Percentiles rank a stretch among this genome's conserved stretches.
phyloP scores from a whole-genome alignment of 2,797 vertebrate species.

The Trichosurus vulpecula region DNA sequence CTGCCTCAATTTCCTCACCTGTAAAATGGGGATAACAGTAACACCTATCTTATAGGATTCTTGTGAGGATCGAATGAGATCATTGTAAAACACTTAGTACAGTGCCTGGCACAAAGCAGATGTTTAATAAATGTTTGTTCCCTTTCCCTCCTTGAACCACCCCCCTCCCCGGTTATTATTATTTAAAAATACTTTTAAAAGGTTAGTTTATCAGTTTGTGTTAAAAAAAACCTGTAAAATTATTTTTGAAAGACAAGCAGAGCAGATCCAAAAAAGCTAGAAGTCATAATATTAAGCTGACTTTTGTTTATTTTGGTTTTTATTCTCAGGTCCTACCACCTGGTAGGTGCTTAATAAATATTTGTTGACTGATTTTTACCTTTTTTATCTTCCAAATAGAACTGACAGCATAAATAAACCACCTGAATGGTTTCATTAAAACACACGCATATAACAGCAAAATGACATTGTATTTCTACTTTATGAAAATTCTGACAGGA shows the following conservation, averaged over 20 bases:
- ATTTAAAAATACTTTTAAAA: background rate
- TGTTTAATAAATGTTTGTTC: background rate
- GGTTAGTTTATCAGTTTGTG: background rate
- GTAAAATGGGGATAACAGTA: background rate
- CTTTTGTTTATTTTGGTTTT: background rate
- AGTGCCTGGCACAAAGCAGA: background rate
- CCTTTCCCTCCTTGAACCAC: background rate
- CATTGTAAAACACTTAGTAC: background rate
- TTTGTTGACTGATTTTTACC: background rate
- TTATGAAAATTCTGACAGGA: constrained; percentile 51
- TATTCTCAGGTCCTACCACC: background rate
- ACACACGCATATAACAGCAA: background rate
- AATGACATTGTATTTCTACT: constrained; percentile 57
- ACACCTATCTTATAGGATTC: background rate
- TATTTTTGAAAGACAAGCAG: constrained; percentile 12
- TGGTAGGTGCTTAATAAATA: background rate
- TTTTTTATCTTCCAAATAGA: background rate
- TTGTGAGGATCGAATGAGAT: background rate
- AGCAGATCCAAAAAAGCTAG: background rate
- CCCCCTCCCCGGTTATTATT: background rate
- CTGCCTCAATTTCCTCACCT: background rate
- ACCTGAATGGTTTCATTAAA: background rate
- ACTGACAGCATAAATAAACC: background rate
- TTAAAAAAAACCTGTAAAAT: background rate
- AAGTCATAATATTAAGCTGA: background rate